phyloP scores from a whole-genome alignment of 2,797 vertebrate genomes.

The Melanotaenia nigrans region DNA sequence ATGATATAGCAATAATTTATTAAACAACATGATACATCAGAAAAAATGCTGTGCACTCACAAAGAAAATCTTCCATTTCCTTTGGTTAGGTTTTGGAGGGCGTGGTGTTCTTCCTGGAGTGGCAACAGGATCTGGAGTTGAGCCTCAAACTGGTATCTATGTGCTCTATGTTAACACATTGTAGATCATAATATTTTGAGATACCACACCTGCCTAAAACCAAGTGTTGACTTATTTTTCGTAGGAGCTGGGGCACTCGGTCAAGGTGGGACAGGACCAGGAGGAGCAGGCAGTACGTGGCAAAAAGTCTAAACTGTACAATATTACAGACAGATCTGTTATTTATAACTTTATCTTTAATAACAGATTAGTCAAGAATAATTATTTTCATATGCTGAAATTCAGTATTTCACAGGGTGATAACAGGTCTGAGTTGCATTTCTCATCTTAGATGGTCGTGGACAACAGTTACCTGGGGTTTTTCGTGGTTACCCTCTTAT shows the following conservation, averaged over 20 bases:
- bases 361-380: neutral
- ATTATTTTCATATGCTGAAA: neutral
- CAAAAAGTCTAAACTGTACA: conserved; percentile 6
- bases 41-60: neutral
- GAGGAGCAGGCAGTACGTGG: conserved; percentile 60
- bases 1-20: neutral
- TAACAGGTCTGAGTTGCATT: conserved; percentile 21
- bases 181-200: conserved; percentile 3
- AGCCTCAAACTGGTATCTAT: conserved; percentile 88
- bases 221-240: conserved; percentile 12
- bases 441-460: conserved; percentile 84
- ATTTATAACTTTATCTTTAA: neutral
- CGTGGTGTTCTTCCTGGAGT: conserved; percentile 93
- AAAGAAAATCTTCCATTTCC: conserved; percentile 8
- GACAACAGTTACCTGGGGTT: conserved; percentile 88
- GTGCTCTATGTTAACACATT: neutral
- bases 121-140: conserved; percentile 89
- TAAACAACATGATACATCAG: neutral
- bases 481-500: conserved; percentile 96
- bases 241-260: conserved; percentile 74
- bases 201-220: neutral
- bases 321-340: neutral
- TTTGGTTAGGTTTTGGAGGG: conserved; percentile 78
- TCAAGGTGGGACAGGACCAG: conserved; percentile 73
- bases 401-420: conserved; percentile 4